phyloP scores from a whole-genome alignment of 2,797 vertebrate genomes.

The Crax fasciolata region DNA sequence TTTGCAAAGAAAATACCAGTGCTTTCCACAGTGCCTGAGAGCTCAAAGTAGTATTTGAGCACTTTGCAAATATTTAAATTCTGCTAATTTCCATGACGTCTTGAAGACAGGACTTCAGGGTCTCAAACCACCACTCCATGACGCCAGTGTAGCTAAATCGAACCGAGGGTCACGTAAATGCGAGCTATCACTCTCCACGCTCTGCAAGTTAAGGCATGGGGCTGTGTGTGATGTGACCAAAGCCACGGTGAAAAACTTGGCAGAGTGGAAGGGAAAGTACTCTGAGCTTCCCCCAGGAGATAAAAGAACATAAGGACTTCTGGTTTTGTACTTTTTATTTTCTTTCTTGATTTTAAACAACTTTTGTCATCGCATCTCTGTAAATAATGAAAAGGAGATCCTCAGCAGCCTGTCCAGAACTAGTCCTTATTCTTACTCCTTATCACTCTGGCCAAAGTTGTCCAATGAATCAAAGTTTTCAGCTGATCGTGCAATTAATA shows the following conservation, averaged over 20 bases:
- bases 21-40: not conserved
- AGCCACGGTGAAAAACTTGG: not conserved
- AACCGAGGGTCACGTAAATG: not conserved
- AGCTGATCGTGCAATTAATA: slow-evolving; percentile 61
- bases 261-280: not conserved
- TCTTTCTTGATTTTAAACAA: not conserved
- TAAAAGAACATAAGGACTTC: not conserved
- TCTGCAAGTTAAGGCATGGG: not conserved
- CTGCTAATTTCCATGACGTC: not conserved
- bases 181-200: not conserved
- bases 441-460: not conserved
- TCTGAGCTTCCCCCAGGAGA: not conserved
- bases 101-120: not conserved
- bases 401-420: not conserved
- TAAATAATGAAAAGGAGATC: slow-evolving; percentile 12
- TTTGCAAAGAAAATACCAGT: slow-evolving; percentile 21
- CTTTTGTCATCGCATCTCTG: not conserved
- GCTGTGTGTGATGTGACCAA: not conserved
- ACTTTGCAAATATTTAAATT: slow-evolving; percentile 3
- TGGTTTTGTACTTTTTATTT: not conserved
- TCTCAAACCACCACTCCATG: not conserved
- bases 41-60: not conserved
- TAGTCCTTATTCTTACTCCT: not conserved
- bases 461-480: slow-evolving; percentile 49
- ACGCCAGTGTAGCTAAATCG: not conserved